A percentile compares a stretch with the other conserved stretches of the same genome.
These are phyloP conservation scores for Bursaphelenchus mucronatus DNA, from an alignment of 1,140 invertebrate genomes.

Conservation along the genomic window DNA sequence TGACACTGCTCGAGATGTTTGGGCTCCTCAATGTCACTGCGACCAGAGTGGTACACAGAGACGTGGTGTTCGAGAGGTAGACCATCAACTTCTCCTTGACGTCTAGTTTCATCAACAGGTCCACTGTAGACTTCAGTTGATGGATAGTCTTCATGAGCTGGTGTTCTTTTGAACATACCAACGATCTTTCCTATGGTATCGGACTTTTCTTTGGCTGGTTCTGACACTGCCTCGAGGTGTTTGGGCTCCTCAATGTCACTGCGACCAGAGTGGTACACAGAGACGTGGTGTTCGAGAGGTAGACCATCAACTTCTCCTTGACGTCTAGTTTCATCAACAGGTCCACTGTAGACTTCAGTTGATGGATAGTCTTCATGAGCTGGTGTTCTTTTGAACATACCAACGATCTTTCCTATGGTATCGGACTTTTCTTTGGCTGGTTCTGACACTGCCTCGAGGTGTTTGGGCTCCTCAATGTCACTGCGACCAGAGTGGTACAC, in stretches of 20 bases:
- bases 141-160: neutral
- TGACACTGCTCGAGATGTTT: no score
- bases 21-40: no score
- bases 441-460: neutral
- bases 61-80: conserved; percentile 25
- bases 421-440: conserved; percentile 1
- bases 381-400: no score
- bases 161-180: neutral
- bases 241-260: neutral
- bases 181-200: neutral
- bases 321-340: neutral
- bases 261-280: conserved; percentile 1
- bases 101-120: neutral
- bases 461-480: no score
- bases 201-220: neutral
- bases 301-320: conserved; percentile 11
- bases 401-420: no score
- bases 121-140: neutral
- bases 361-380: no score
- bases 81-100: neutral
- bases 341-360: no score
- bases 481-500: no score
- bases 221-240: neutral
- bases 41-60: conserved; percentile 25
- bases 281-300: conserved; percentile 1